Conservation (phyloP, 2,797 vertebrate genomes). For the Leuciscus waleckii region DNA sequence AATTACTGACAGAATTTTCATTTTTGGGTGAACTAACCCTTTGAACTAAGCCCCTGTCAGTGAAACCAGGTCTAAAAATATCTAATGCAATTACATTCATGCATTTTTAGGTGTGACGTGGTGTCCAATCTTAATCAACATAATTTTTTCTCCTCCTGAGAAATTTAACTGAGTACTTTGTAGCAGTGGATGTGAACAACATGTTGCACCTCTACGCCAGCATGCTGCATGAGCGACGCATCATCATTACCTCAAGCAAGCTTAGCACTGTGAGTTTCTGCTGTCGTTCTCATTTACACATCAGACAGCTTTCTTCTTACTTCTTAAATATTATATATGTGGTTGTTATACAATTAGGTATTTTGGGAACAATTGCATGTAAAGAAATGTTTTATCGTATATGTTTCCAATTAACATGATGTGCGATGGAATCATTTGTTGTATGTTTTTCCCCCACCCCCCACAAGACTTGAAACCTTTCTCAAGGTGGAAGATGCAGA, state of each 20-base stretch:
- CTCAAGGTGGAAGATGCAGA: background rate
- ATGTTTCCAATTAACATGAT: background rate
- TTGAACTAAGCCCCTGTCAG: too few relatives aligned
- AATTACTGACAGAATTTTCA: too few relatives aligned
- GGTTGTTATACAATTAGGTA: background rate
- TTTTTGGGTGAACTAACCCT: too few relatives aligned
- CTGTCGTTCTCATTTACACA: conserved; percentile 51
- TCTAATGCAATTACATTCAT: background rate
- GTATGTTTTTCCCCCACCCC: too few relatives aligned
- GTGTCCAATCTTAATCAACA: background rate
- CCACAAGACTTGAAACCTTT: background rate
- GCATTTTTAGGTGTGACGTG: too few relatives aligned
- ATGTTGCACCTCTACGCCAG: conserved; percentile 97
- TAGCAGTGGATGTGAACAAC: conserved; percentile 97
- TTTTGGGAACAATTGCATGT: conserved; percentile 3
- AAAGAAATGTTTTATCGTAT: background rate
- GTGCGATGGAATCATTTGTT: background rate
- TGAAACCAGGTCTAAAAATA: background rate
- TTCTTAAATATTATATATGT: background rate
- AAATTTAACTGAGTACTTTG: conserved; percentile 98
- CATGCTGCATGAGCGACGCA: conserved; percentile 95
- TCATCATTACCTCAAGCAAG: conserved; percentile 97
- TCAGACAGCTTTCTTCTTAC: conserved; percentile 18
- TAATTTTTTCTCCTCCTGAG: conserved; percentile 75
- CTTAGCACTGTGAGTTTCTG: conserved; percentile 96